Percentiles rank a stretch among this genome's conserved stretches.
Conservation (phyloP, 1,140 invertebrate species). For the Kradibia gibbosae region DNA sequence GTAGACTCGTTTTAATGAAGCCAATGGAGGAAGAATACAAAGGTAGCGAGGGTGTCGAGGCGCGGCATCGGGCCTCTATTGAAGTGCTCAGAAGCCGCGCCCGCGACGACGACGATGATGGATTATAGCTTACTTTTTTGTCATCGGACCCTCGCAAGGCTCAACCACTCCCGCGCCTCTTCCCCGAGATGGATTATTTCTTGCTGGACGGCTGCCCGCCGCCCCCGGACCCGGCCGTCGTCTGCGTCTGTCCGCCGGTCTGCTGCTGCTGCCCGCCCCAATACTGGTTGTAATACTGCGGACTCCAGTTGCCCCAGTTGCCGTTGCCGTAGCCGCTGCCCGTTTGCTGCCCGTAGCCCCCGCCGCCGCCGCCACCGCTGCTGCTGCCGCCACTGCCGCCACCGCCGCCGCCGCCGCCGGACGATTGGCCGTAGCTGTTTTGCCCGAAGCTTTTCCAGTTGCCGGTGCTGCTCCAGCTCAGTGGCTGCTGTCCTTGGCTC, state of each 20-base stretch:
- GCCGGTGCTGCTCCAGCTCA: conserved; percentile 57
- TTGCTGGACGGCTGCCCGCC: conserved; percentile 67
- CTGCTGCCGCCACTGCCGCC: conserved; percentile 68
- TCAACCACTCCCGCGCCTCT: conserved; percentile 56
- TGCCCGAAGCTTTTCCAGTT: conserved; percentile 69
- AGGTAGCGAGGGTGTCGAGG: background rate
- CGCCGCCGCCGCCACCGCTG: conserved; percentile 57
- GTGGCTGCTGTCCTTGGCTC: conserved; percentile 53
- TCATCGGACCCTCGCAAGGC: conserved; percentile 49
- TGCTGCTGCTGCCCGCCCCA: conserved; percentile 51
- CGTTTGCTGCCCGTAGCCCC: conserved; percentile 54
- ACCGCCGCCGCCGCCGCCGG: conserved; percentile 53
- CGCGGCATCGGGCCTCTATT: no score
- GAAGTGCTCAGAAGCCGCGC: background rate
- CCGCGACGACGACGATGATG: conserved; percentile 51
- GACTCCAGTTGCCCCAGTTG: conserved; percentile 68
- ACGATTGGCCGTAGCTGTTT: conserved; percentile 58
- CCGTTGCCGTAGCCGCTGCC: conserved; percentile 65
- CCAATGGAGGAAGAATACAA: background rate
- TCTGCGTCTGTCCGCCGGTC: conserved; percentile 52
- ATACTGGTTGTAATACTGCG: conserved; percentile 72
- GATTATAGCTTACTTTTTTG: conserved; percentile 64
- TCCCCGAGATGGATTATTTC: conserved; percentile 62
- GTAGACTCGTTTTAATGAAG: background rate
- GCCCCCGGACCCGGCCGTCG: conserved; percentile 41